Percentiles rank a stretch among this genome's conserved stretches.
Evolutionary conservation across 2,797 vertebrate species (phyloP).

Genomic region (Artibeus lituratus): DNA sequence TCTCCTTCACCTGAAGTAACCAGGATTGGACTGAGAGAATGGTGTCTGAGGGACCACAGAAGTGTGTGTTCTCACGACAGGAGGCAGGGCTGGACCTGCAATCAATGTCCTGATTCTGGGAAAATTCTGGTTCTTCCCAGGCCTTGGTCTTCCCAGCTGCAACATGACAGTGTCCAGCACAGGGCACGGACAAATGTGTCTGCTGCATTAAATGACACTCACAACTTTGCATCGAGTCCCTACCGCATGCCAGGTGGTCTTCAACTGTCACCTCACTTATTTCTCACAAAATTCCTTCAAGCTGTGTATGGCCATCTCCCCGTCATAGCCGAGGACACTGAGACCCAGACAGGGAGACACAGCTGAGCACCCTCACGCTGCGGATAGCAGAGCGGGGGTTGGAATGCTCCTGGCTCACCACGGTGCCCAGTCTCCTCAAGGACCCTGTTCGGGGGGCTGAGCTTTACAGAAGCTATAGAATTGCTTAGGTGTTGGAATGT

Average conservation of each 20-base stretch:
- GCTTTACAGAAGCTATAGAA: neutral
- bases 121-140: neutral
- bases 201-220: neutral
- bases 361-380: neutral
- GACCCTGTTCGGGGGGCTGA: neutral
- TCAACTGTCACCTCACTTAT: neutral
- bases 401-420: neutral
- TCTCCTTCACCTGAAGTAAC: neutral
- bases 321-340: neutral
- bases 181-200: neutral
- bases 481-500: neutral
- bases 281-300: neutral
- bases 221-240: too few species aligned
- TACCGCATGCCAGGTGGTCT: neutral
- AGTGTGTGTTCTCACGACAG: neutral
- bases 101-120: neutral
- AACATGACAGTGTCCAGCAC: neutral
- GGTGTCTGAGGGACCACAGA: neutral
- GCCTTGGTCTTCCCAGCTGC: neutral
- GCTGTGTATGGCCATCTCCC: neutral
- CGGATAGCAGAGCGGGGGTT: neutral
- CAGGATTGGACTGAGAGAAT: neutral
- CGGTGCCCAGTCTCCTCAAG: neutral
- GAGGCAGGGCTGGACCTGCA: neutral
- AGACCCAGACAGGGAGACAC: neutral